Percentiles rank a stretch among this genome's conserved stretches.
These are phyloP conservation scores for Crocallis elinguaria DNA, from an alignment of 2,888 invertebrate species.

Conservation along the genomic window DNA sequence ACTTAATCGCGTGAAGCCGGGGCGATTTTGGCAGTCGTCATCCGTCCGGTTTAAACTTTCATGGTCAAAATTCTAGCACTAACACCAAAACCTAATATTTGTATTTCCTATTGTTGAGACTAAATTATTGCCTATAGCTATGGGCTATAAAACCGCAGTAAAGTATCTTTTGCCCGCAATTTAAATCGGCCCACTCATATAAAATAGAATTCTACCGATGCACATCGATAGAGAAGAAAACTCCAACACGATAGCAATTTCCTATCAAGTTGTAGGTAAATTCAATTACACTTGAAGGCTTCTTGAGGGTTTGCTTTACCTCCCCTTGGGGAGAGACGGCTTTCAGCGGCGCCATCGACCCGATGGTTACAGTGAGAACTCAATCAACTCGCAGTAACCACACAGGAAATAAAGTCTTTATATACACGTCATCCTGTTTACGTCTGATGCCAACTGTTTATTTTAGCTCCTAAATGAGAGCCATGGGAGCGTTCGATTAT, in stretches of 20 bases:
- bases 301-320: slow-evolving; percentile 51
- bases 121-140: background rate
- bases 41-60: too few species aligned
- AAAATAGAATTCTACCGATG: background rate
- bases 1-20: too few species aligned
- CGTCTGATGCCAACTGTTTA: slow-evolving; percentile 32
- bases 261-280: slow-evolving; percentile 56
- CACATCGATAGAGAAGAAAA: slow-evolving; percentile 10
- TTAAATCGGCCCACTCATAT: slow-evolving; percentile 2
- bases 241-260: slow-evolving; percentile 36
- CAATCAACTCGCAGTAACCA: slow-evolving; percentile 40
- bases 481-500: slow-evolving; percentile 34
- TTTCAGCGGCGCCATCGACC: slow-evolving; percentile 34
- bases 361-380: slow-evolving; percentile 33
- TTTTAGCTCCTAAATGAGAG: slow-evolving; percentile 34
- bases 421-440: slow-evolving; percentile 39
- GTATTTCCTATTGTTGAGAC: background rate
- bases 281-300: slow-evolving; percentile 52
- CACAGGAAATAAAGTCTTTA: slow-evolving; percentile 39
- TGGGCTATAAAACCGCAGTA: background rate
- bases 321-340: slow-evolving; percentile 39
- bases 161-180: background rate
- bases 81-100: background rate
- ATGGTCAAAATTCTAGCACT: too few species aligned
- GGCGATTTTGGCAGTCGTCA: too few species aligned